A percentile compares a stretch with the other conserved stretches of the same genome.
phyloP scores from a whole-genome alignment of 30 jellyfish, hydroid and myxozoan species.

The Sanderia malayensis region DNA sequence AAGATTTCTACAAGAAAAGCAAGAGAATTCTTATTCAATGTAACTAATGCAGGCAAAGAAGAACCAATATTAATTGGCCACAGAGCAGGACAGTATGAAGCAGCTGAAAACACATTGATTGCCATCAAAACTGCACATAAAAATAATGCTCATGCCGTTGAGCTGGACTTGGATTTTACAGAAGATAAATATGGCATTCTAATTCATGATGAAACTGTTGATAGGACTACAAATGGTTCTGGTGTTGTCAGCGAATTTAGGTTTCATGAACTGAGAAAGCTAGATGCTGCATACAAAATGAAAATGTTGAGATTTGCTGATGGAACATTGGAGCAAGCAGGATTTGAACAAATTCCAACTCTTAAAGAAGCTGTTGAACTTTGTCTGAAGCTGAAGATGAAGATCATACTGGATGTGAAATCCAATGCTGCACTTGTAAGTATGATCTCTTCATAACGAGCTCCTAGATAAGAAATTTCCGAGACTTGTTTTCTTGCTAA shows the following conservation, averaged over 20 bases:
- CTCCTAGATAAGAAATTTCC: neutral
- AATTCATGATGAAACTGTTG: constrained; percentile 85
- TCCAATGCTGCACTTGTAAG: constrained; percentile 55
- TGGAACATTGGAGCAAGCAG: constrained; percentile 9
- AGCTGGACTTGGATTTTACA: constrained; percentile 78
- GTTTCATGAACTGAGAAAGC: constrained; percentile 55
- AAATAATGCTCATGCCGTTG: constrained; percentile 94
- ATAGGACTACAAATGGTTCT: constrained; percentile 79
- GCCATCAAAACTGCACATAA: constrained; percentile 75
- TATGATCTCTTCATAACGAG: neutral
- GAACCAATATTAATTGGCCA: constrained; percentile 81
- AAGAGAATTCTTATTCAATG: constrained; percentile 14
- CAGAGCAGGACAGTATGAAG: constrained; percentile 91
- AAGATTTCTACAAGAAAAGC: neutral
- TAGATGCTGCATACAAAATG: constrained; percentile 70
- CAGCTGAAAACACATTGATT: constrained; percentile 84
- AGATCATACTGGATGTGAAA: constrained; percentile 79
- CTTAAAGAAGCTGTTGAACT: constrained; percentile 73
- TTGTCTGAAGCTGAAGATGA: constrained; percentile 65
- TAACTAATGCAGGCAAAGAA: constrained; percentile 9
- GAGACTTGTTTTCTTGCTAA: too few species aligned
- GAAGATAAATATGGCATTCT: constrained; percentile 69
- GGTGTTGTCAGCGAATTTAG: constrained; percentile 41
- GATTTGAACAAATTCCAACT: constrained; percentile 75
- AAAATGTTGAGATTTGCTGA: constrained; percentile 18